Percentiles rank a stretch among this genome's conserved stretches.
phyloP scores from a whole-genome alignment of 2,113 vertebrate species.

The Nibea albiflora region DNA sequence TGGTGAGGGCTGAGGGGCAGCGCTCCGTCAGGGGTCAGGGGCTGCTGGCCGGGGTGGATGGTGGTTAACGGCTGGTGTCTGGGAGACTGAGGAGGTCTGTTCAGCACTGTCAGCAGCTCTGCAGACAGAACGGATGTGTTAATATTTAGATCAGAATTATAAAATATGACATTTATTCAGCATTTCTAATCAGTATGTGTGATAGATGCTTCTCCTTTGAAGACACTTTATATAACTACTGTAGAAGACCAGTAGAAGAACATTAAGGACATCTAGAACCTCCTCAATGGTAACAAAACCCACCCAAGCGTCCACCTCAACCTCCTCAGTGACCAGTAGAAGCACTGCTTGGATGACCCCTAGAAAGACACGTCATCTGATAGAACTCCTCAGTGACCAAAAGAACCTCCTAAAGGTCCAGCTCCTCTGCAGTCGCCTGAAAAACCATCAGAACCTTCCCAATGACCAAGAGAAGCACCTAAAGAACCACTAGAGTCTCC shows the following conservation, averaged over 20 bases:
- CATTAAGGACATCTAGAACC: neutral
- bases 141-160: neutral
- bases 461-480: neutral
- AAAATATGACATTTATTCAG: neutral
- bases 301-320: neutral
- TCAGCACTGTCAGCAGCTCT: slow-evolving; percentile 54
- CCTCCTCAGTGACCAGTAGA: neutral
- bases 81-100: slow-evolving; percentile 53
- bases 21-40: slow-evolving; percentile 17
- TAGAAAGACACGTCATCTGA: too few relatives aligned
- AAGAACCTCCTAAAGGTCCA: too few relatives aligned
- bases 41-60: slow-evolving; percentile 51
- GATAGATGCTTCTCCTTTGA: neutral
- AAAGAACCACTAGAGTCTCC: neutral
- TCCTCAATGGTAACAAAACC: neutral
- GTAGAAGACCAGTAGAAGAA: neutral
- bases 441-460: too few relatives aligned
- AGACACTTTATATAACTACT: neutral
- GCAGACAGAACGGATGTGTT: neutral
- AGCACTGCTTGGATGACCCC: too few relatives aligned
- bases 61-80: slow-evolving; percentile 49
- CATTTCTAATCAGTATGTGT: neutral
- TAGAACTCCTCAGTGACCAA: neutral
- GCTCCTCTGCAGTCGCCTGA: too few relatives aligned
- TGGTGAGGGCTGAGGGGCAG: slow-evolving; percentile 45